A percentile compares a stretch with the other conserved stretches of the same genome.
Evolutionary conservation across 2,888 invertebrate species (phyloP).

Genomic region (Nomada goodeniana): DNA sequence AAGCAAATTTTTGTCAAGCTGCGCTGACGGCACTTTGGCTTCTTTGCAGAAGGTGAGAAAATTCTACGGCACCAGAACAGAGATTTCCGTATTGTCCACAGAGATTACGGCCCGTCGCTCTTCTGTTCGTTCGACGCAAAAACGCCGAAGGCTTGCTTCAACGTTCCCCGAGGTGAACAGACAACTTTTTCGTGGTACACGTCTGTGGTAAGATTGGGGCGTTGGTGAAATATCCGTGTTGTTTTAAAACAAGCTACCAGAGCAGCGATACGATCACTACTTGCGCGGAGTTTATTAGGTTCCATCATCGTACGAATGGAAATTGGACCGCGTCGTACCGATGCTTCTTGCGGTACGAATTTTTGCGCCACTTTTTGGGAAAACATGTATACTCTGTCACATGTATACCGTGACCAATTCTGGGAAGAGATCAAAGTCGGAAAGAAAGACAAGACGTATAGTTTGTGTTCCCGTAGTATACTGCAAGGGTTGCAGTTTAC

Average conservation of each 20-base stretch:
- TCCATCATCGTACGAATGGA: constrained; percentile 4
- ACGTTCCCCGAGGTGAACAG: constrained; percentile 21
- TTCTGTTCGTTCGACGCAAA: constrained; percentile 24
- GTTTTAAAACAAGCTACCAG: constrained; percentile 17
- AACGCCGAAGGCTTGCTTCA: constrained; percentile 12
- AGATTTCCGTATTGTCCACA: constrained; percentile 52
- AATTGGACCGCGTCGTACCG: not conserved
- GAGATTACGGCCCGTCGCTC: constrained; percentile 45
- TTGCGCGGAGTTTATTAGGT: not conserved
- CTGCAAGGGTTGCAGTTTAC: not conserved
- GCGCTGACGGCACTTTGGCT: not conserved
- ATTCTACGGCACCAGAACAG: constrained; percentile 43
- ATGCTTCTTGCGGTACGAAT: not conserved
- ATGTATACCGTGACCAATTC: too few species aligned
- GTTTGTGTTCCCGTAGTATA: not conserved
- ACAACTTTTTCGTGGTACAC: constrained; percentile 9
- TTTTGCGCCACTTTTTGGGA: not conserved
- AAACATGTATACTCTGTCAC: not conserved
- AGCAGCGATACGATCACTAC: not conserved
- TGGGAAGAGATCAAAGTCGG: not conserved
- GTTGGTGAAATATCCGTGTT: constrained; percentile 27
- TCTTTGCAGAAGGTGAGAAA: constrained; percentile 57
- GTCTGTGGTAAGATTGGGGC: not conserved
- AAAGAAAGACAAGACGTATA: not conserved
- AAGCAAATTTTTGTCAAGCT: constrained; percentile 41